Evolutionary conservation across 2,888 invertebrate genomes (phyloP).

Genomic region (Nephrotoma guestfalica): DNA sequence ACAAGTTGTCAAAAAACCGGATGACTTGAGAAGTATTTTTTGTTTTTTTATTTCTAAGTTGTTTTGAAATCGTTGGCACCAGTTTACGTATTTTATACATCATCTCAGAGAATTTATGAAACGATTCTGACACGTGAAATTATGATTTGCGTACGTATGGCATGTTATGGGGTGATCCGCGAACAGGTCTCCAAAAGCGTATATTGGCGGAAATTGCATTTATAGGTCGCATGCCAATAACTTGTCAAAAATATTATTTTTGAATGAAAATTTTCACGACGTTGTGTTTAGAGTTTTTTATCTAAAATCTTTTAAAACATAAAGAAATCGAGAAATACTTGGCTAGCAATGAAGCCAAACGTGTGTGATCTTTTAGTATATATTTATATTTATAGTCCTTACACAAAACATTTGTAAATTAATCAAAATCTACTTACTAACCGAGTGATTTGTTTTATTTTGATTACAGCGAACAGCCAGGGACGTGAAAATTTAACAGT

Average conservation of each 20-base stretch:
- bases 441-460: not conserved
- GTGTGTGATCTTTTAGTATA: not conserved
- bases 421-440: not conserved
- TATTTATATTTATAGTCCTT: not conserved
- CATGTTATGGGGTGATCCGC: not conserved
- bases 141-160: not conserved
- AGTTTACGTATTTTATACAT: not conserved
- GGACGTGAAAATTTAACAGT: constrained; percentile 29
- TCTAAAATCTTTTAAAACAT: not conserved
- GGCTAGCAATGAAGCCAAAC: not conserved
- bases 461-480: constrained; percentile 28
- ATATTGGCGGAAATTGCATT: not conserved
- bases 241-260: not conserved
- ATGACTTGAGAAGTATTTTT: not conserved
- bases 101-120: not conserved
- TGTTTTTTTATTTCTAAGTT: not conserved
- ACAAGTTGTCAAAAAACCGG: not conserved
- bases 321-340: not conserved
- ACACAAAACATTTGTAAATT: not conserved
- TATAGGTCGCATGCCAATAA: not conserved
- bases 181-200: not conserved
- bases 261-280: not conserved
- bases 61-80: not conserved
- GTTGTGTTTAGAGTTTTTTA: not conserved
- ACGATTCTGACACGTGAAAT: not conserved